These are phyloP conservation scores for Poeciliopsis turneri DNA, from an alignment of 2,797 vertebrate genomes.

Conservation along the genomic window DNA sequence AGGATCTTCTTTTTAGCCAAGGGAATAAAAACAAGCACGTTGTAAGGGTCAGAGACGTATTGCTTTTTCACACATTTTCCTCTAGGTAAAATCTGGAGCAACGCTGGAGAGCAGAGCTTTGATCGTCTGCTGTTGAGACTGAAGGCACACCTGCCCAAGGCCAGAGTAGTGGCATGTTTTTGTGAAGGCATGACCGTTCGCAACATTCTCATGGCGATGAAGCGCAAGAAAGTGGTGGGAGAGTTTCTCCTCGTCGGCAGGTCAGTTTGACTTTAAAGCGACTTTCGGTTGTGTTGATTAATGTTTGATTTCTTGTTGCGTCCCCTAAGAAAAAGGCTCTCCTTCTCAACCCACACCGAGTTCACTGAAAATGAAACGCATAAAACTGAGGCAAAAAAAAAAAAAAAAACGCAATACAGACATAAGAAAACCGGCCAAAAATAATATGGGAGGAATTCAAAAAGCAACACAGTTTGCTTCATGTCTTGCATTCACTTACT, in stretches of 20 bases:
- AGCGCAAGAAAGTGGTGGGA: slow-evolving; percentile 89
- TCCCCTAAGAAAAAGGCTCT: background rate
- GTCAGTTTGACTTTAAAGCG: slow-evolving; percentile 78
- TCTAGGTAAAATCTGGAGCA: slow-evolving; percentile 95
- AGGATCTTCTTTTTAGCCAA: background rate
- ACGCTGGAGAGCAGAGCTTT: slow-evolving; percentile 94
- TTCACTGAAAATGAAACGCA: background rate
- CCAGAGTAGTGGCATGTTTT: slow-evolving; percentile 97
- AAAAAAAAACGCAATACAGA: background rate
- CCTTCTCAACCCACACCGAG: background rate
- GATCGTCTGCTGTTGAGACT: slow-evolving; percentile 93
- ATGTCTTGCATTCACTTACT: background rate
- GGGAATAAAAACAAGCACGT: background rate
- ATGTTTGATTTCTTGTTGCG: background rate
- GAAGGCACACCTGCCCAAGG: slow-evolving; percentile 91
- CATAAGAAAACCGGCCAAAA: background rate
- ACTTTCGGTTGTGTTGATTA: background rate
- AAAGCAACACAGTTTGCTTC: background rate
- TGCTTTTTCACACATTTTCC: slow-evolving; percentile 29
- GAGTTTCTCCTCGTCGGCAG: slow-evolving; percentile 96
- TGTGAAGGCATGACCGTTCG: slow-evolving; percentile 98
- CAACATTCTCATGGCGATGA: slow-evolving; percentile 97
- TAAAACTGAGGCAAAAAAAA: background rate
- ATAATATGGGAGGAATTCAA: background rate
- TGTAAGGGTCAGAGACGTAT: slow-evolving; percentile 6